Evolutionary conservation across 2,113 vertebrate species (phyloP).

Genomic region (Phrynosoma platyrhinos): DNA sequence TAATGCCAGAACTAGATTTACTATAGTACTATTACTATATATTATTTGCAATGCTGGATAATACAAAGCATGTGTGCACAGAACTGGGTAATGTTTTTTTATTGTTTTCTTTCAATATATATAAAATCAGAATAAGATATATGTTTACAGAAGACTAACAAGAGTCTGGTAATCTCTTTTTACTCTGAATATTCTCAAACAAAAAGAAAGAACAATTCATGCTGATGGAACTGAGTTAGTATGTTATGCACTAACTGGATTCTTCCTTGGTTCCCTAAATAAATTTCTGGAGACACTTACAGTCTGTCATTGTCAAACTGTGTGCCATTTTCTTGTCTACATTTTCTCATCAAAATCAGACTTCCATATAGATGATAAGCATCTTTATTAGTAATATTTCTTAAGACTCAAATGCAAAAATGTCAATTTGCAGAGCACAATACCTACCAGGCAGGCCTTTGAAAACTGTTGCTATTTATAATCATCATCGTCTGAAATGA

Average conservation of each 20-base stretch:
- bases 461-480: constrained; percentile 35
- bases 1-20: no score
- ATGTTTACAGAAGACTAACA: no score
- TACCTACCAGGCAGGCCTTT: constrained; percentile 26
- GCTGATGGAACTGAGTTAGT: no score
- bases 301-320: background rate
- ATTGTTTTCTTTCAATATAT: no score
- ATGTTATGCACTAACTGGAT: background rate
- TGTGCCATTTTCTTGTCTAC: background rate
- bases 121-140: no score
- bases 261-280: background rate
- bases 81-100: no score
- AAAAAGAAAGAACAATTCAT: no score
- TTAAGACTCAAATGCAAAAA: background rate
- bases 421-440: constrained; percentile 40
- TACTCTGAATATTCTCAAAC: no score
- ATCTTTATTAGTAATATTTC: constrained; percentile 31
- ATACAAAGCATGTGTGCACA: no score
- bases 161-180: no score
- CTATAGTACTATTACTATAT: no score
- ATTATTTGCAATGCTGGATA: no score
- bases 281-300: background rate
- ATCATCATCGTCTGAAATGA: background rate
- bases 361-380: constrained; percentile 24
- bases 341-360: constrained; percentile 2